These are phyloP conservation scores for Drusus annulatus DNA, from an alignment of 1,140 invertebrate species.

Conservation along the genomic window DNA sequence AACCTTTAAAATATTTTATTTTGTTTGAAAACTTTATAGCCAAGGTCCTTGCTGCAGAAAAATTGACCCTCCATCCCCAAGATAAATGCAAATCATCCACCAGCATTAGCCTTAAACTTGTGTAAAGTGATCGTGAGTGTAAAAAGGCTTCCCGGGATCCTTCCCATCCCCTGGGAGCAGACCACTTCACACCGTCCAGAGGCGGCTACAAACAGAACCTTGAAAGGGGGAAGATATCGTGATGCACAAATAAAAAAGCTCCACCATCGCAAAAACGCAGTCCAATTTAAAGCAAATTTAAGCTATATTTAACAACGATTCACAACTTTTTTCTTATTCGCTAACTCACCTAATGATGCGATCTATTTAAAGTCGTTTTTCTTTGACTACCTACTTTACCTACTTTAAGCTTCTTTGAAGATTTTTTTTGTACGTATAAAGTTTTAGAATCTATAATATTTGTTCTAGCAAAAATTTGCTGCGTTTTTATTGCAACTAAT, in stretches of 20 bases:
- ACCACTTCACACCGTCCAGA: constrained; percentile 44
- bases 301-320: too few relatives aligned
- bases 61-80: constrained; percentile 19
- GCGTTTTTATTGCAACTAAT: too few relatives aligned
- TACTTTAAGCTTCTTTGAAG: background rate
- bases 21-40: too few relatives aligned
- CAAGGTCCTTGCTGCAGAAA: background rate
- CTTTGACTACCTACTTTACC: too few relatives aligned
- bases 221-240: background rate
- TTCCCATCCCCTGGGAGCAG: constrained; percentile 44
- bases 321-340: too few relatives aligned
- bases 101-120: constrained; percentile 54
- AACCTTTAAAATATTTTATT: too few relatives aligned
- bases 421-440: background rate
- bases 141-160: constrained; percentile 35
- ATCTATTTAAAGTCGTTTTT: too few relatives aligned
- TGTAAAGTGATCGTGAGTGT: constrained; percentile 50
- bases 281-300: too few relatives aligned
- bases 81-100: constrained; percentile 55
- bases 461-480: too few relatives aligned
- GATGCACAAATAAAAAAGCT: background rate
- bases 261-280: background rate
- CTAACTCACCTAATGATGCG: too few relatives aligned
- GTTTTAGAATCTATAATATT: too few relatives aligned
- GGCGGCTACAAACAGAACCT: background rate